phyloP scores from a whole-genome alignment of 2,797 vertebrate species.

The Rhinatrema bivittatum region DNA sequence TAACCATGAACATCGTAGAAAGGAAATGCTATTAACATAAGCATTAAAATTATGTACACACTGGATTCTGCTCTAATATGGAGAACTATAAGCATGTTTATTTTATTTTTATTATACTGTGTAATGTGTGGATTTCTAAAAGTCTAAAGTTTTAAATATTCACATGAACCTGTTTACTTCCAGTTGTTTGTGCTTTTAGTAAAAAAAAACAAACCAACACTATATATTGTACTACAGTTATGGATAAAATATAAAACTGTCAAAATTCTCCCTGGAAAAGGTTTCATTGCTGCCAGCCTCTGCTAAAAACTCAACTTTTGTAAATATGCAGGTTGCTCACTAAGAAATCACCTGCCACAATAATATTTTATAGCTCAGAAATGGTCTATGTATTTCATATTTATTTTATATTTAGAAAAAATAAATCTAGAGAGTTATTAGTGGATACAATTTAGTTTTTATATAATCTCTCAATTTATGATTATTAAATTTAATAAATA shows the following conservation, averaged over 20 bases:
- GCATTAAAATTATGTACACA: constrained; percentile 90
- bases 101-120: constrained; percentile 53
- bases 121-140: constrained; percentile 61
- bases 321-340: constrained; percentile 46
- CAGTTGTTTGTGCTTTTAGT: constrained; percentile 89
- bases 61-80: constrained; percentile 80
- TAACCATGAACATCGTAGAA: constrained; percentile 79
- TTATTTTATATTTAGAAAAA: constrained; percentile 59
- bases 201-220: constrained; percentile 62
- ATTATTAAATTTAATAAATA: constrained; percentile 65
- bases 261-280: constrained; percentile 58
- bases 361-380: constrained; percentile 36
- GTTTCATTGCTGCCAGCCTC: constrained; percentile 44
- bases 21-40: constrained; percentile 81
- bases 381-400: constrained; percentile 65
- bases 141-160: constrained; percentile 72
- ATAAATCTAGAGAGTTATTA: constrained; percentile 51
- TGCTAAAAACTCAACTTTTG: constrained; percentile 53
- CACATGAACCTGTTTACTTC: constrained; percentile 70
- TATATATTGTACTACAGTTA: constrained; percentile 44
- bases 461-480: constrained; percentile 48
- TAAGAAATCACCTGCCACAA: constrained; percentile 43
- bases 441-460: constrained; percentile 55
- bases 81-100: constrained; percentile 74
- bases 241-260: constrained; percentile 66